Percentiles rank a stretch among this genome's conserved stretches.
These are phyloP conservation scores for Eristalinus aeneus DNA, from an alignment of 2,888 invertebrate genomes.

Conservation along the genomic window DNA sequence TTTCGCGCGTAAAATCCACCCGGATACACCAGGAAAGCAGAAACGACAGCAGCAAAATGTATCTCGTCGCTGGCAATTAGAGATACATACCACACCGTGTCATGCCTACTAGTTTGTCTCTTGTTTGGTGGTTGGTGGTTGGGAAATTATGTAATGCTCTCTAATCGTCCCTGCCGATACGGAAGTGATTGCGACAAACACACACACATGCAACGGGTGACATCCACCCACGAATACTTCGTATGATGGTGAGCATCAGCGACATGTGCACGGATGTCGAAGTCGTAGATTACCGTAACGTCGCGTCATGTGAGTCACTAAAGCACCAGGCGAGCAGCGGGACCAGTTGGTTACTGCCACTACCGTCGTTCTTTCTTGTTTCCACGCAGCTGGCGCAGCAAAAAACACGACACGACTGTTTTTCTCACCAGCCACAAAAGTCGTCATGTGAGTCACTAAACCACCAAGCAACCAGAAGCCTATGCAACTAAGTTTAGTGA, in stretches of 20 bases:
- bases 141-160: background rate
- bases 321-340: conserved; percentile 76
- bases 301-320: conserved; percentile 81
- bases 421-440: conserved; percentile 51
- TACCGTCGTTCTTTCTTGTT: background rate
- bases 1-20: conserved; percentile 81
- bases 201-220: background rate
- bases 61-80: background rate
- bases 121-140: conserved; percentile 8
- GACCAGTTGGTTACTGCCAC: background rate
- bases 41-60: conserved; percentile 48
- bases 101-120: conserved; percentile 3
- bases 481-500: background rate
- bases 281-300: conserved; percentile 73
- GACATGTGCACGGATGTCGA: conserved; percentile 38
- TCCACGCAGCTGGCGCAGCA: background rate
- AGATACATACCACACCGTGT: conserved; percentile 2
- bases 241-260: background rate
- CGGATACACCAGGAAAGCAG: conserved; percentile 79
- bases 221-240: conserved; percentile 8
- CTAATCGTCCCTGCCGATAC: background rate
- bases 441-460: conserved; percentile 80
- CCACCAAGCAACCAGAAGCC: conserved; percentile 73
- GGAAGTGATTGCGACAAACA: background rate
- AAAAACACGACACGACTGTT: conserved; percentile 8